These are phyloP conservation scores for Nomada fabriciana DNA, from an alignment of 2,888 invertebrate genomes.

Conservation along the genomic window DNA sequence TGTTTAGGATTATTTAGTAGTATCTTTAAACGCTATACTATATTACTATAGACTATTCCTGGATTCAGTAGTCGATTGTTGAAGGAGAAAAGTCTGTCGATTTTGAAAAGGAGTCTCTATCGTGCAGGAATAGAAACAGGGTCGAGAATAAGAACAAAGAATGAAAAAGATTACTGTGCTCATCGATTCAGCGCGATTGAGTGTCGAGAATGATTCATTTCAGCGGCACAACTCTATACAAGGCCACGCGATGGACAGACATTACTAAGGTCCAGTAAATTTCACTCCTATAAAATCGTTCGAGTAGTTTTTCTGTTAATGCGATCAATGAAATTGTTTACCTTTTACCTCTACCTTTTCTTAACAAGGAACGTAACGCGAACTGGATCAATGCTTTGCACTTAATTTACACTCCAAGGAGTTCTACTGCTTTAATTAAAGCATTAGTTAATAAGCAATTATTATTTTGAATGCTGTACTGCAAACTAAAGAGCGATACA, in stretches of 20 bases:
- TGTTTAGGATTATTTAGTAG: too few relatives aligned
- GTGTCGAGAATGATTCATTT: neutral
- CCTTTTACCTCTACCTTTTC: too few relatives aligned
- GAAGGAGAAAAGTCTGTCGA: neutral
- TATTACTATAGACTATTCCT: neutral
- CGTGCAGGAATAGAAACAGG: neutral
- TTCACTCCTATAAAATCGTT: conserved; percentile 4
- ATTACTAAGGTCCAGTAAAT: neutral
- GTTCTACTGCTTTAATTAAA: too few relatives aligned
- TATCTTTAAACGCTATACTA: too few relatives aligned
- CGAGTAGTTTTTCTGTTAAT: neutral
- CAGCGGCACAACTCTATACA: neutral
- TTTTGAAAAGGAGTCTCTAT: neutral
- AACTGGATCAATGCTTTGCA: too few relatives aligned
- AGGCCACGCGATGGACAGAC: neutral
- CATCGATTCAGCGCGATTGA: neutral
- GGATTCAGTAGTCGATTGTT: neutral
- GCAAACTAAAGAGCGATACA: too few relatives aligned
- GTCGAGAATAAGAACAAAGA: neutral
- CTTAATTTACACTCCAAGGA: too few relatives aligned
- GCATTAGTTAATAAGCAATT: too few relatives aligned
- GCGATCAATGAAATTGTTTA: too few relatives aligned
- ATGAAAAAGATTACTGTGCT: conserved; percentile 3
- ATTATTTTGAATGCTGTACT: too few relatives aligned
- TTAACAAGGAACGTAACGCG: too few relatives aligned